phyloP scores from a whole-genome alignment of 2,888 invertebrate genomes.

The Oligia latruncula region DNA sequence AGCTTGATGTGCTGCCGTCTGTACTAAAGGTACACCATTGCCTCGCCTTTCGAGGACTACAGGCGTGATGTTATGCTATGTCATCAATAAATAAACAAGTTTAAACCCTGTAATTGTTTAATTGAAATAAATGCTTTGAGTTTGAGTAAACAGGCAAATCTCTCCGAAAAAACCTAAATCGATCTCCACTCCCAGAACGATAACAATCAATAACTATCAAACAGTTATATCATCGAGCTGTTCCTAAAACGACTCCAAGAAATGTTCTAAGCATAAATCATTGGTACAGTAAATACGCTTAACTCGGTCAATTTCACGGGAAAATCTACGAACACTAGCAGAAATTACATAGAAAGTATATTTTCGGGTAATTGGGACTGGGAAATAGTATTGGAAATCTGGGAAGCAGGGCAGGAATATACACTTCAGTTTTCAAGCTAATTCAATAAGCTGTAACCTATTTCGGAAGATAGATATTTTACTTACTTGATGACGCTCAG shows the following conservation, averaged over 20 bases:
- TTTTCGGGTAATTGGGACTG: slow-evolving; percentile 29
- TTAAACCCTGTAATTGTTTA: not conserved
- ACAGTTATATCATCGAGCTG: slow-evolving; percentile 29
- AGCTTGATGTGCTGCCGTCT: too few species aligned
- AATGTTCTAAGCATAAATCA: slow-evolving; percentile 40
- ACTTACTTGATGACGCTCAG: too few species aligned
- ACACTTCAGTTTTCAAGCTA: not conserved
- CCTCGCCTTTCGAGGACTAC: not conserved
- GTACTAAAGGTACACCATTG: not conserved
- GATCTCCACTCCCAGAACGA: slow-evolving; percentile 2
- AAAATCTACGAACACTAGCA: slow-evolving; percentile 21
- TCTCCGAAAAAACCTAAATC: slow-evolving; percentile 8
- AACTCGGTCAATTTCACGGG: slow-evolving; percentile 34
- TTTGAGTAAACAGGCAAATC: slow-evolving; percentile 8
- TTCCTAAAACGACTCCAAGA: slow-evolving; percentile 34
- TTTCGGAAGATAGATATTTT: not conserved
- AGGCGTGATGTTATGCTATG: not conserved
- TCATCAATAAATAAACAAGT: not conserved
- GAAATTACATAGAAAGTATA: slow-evolving; percentile 17
- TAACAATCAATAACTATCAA: slow-evolving; percentile 31
- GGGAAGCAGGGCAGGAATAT: slow-evolving; percentile 11
- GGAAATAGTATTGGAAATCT: not conserved
- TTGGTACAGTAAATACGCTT: slow-evolving; percentile 45
- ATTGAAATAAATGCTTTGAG: too few species aligned
- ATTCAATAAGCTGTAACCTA: not conserved